Evolutionary conservation across 1,140 invertebrate species (phyloP), one percentile per base, ranked within the genome.

Genomic region (Bombus pascuorum): DNA sequence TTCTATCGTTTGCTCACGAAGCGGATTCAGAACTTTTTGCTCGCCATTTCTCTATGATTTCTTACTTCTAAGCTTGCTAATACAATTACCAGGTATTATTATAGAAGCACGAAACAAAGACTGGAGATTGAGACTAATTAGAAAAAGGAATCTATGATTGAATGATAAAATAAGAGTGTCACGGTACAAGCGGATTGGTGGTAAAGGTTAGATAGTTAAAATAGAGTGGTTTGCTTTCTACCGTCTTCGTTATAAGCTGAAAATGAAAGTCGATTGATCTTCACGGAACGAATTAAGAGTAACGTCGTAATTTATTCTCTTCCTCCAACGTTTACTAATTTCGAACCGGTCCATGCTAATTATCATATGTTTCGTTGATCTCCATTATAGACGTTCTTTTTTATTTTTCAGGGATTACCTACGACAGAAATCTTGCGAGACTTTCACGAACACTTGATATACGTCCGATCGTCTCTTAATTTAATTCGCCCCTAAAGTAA

Each of bases 221-320:
- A 47, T 5, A 28, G 22, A 65, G 32, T 9, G 34, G 25, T 53
- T 28, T 57, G 32, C n/a, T 62, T 65, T 39, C 70, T 74, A 13
- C 74, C 42, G 39, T 37, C 12, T n/a, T 47, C 42, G 22, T 37
- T 44, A 2, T 25, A 22, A 8, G 28, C 22, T 6, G 42, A 5
- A 85, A 80, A 15, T 57, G 53, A 12, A 70, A 53, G 47, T 18
- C 18, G 47, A 53, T 53, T 53, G 47, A 73, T 80, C 77, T n/a
- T 28, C 2, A 65, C 12, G 34, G n/a, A 86, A 47, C 15, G 13
- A 44, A n/a, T 81, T 76, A 86, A 83, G 75, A 83, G 73, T 83
- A 80, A 62, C 57, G 65, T 73, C 44, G 68, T 75, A 57, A 86
- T 88, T 88, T 73, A 86, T 90, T 28, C 87, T 88, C 85, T 72